Base-by-base conservation (phyloP, 2,797 vertebrate genomes). In the Acestrorhynchus altus region DNA sequence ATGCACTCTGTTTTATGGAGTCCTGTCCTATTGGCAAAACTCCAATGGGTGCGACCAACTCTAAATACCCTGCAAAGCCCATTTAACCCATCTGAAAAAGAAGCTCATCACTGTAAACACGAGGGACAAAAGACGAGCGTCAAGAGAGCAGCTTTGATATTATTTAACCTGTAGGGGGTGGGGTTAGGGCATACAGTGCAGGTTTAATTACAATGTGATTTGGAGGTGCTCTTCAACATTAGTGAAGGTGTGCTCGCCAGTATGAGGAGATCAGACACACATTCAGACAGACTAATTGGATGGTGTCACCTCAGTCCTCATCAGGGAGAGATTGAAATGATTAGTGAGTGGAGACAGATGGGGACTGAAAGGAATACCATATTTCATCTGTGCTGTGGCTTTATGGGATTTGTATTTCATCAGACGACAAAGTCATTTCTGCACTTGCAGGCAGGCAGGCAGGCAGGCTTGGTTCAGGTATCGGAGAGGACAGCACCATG, bases 101-200 rank as follows among this genome's bases (percentile, higher is more conserved):
- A 8, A 52, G 70, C 69, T 66, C 54, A 59, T 68, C 22, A 49
- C 52, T 26, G 61, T 56, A 72, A 47, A 66, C 76, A 78, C 75
- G 49, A 2, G 76, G 63, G 61, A 79, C 42, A 42, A 44, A 28
- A 67, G 63, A 67, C 9, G 24, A 28, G 59, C 15, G 42, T 42
- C 12, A n/a, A 60, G 15, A 57, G 70, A 74, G 70, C 51, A 59
- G 61, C 69, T 26, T 18, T 24, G 28, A 72, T 65, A 24, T 59
- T 66, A 66, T 72, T 73, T 72, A 66, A 78, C 39, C 5, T 20
- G 8, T 7, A 59, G 22, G 18, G n/a, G 61, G 60, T 1, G 68
- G 24, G 1, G 49, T 65, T 2, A n/a, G 7, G 46, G 46, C 31
- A 44, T 12, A 22, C 26, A 35, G 13, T 39, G 54, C 6, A 52